These are phyloP conservation scores for Spodoptera exigua DNA, from an alignment of 2,888 invertebrate genomes.

Conservation along the genomic window DNA sequence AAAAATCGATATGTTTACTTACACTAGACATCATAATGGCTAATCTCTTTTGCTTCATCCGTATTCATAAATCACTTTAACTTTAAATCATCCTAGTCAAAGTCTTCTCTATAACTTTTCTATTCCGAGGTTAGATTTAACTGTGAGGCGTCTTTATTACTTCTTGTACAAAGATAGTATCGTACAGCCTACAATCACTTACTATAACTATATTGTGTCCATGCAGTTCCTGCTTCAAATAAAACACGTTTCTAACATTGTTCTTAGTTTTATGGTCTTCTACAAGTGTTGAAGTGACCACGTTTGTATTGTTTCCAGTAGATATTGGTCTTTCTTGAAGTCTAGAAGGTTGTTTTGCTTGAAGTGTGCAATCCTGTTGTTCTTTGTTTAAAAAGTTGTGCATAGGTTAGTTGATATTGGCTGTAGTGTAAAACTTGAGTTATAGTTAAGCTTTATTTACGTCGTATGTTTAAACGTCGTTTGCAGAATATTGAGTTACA, in stretches of 20 bases:
- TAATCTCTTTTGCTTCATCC: no score
- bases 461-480: no score
- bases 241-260: slow-evolving; percentile 64
- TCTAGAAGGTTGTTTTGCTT: neutral
- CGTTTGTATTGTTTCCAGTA: slow-evolving; percentile 23
- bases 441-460: no score
- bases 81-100: no score
- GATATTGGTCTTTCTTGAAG: slow-evolving; percentile 9
- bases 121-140: slow-evolving; percentile 73
- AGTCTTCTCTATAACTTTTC: slow-evolving; percentile 57
- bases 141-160: slow-evolving; percentile 82
- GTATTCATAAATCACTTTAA: no score
- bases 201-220: slow-evolving; percentile 74
- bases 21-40: no score
- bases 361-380: slow-evolving; percentile 4
- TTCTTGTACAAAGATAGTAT: slow-evolving; percentile 77
- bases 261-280: slow-evolving; percentile 39
- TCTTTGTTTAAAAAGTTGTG: neutral
- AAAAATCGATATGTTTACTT: no score
- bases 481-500: no score
- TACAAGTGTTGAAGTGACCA: slow-evolving; percentile 28
- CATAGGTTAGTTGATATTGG: no score
- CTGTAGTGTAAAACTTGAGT: slow-evolving; percentile 77
- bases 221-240: slow-evolving; percentile 73
- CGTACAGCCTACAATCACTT: slow-evolving; percentile 72